Conservation (phyloP, 2,888 invertebrate genomes). For the Cantharis rufa region DNA sequence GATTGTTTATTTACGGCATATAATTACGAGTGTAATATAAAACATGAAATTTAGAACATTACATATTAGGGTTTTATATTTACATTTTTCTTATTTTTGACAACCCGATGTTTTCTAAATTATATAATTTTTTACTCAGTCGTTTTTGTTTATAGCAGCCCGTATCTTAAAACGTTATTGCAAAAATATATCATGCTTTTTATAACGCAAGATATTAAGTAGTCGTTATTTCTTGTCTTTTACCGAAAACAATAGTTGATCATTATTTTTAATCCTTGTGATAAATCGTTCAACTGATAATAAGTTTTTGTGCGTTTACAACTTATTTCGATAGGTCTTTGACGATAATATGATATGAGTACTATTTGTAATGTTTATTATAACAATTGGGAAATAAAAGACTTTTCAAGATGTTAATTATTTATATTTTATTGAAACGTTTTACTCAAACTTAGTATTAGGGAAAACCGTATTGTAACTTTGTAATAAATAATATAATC, state of each 20-base stretch:
- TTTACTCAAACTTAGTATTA: too few relatives aligned
- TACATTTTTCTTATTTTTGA: neutral
- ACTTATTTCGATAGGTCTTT: neutral
- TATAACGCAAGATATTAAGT: neutral
- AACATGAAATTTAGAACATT: neutral
- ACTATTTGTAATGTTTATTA: neutral
- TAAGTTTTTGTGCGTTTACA: neutral
- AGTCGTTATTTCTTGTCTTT: constrained; percentile 1
- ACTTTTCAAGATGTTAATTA: neutral
- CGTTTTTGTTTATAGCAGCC: neutral
- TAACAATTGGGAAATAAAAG: neutral
- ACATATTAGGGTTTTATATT: neutral
- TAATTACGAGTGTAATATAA: neutral
- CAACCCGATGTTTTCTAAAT: neutral
- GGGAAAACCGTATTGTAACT: too few relatives aligned
- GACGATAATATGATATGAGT: neutral
- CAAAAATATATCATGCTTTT: neutral
- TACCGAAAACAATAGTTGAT: neutral
- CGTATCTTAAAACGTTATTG: constrained; percentile 1
- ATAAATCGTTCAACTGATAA: neutral
- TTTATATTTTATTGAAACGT: neutral
- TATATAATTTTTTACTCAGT: neutral
- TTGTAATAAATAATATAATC: too few relatives aligned
- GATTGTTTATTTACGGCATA: neutral
- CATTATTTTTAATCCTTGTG: neutral